Evolutionary conservation across 1,140 invertebrate genomes (phyloP), one percentile per base, ranked within the genome.

Genomic region (Philaenus spumarius): DNA sequence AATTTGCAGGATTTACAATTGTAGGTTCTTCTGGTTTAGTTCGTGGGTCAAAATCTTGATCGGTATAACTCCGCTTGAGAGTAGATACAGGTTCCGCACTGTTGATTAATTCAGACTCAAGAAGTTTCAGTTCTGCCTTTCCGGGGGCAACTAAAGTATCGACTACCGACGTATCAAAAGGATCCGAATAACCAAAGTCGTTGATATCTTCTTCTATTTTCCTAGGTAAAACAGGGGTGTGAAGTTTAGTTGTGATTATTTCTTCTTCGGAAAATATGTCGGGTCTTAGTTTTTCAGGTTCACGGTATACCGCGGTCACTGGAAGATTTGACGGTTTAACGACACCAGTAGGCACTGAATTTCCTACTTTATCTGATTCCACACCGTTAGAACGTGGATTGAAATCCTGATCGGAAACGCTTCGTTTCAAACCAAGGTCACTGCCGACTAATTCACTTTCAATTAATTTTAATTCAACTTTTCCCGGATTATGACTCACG

Each of bases 141-240:
- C 84, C 82, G 4, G 86, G 86, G 47, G 80, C 71, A 11, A 85
- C 80, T 30, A 30, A 9, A 60, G 82, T 80, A 19, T 76, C 76
- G 6, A 87, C 86, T 65, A 87, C 87, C 3, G 87, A 90, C 0
- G 90, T 93, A 71, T 93, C 89, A 69, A 93, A 92, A 0, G 89
- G 89, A 75, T 93, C 89, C 52, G 80, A 72, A 56, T 81, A 76
- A 24, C 57, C 40, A 2, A 52, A 43, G 11, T 55, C 40, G 12
- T 59, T 45, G 39, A 59, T 14, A 15, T 66, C 64, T 7, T 60
- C 58, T 42, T 59, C 54, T 35, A 62, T 55, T 55, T 59, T 65
- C 47, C 53, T 60, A 39, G 65, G 66, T 50, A 52, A 56, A 22
- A 66, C 65, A 9, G 66, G 66, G 6, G 66, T 68, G 40, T 68